Percentiles rank a stretch among this genome's conserved stretches.
These are phyloP conservation scores for Micoletzkya japonica DNA, from an alignment of 2,888 invertebrate genomes.

Conservation along the genomic window DNA sequence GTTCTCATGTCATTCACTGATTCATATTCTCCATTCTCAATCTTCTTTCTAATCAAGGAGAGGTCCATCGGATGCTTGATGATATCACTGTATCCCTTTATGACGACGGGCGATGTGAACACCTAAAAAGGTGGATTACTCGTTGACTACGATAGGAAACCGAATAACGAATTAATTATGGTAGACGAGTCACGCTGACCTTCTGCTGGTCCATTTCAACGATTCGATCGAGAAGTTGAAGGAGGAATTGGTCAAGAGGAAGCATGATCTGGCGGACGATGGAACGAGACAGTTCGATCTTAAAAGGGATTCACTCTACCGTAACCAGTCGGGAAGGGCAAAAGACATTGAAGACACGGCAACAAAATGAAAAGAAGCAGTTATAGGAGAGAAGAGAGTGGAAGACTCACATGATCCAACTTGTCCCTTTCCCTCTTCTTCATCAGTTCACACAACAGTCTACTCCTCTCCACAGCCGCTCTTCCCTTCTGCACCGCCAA, in stretches of 20 bases:
- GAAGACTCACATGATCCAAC: conserved; percentile 40
- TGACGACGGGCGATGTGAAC: conserved; percentile 49
- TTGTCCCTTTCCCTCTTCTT: conserved; percentile 93
- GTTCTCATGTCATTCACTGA: neutral
- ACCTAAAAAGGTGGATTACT: conserved; percentile 31
- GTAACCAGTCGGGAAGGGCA: too few relatives aligned
- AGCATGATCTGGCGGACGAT: neutral
- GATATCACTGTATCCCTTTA: conserved; percentile 85
- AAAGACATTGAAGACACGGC: too few relatives aligned
- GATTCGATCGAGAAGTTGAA: too few relatives aligned
- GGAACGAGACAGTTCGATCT: neutral
- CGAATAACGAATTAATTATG: neutral
- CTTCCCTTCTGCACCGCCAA: conserved; percentile 72
- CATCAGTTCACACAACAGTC: conserved; percentile 88
- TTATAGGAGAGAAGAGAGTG: too few relatives aligned
- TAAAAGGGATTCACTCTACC: too few relatives aligned
- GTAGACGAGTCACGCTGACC: neutral
- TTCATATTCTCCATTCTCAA: conserved; percentile 2
- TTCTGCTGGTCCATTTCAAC: neutral
- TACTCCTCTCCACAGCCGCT: conserved; percentile 88
- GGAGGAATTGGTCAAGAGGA: too few relatives aligned
- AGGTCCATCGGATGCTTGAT: conserved; percentile 87
- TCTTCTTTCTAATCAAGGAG: conserved; percentile 74
- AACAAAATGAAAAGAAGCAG: too few relatives aligned
- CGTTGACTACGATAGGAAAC: neutral